Evolutionary conservation across 1,140 invertebrate genomes (phyloP), one percentile per base, ranked within the genome.

Genomic region (Bombyx mandarina): DNA sequence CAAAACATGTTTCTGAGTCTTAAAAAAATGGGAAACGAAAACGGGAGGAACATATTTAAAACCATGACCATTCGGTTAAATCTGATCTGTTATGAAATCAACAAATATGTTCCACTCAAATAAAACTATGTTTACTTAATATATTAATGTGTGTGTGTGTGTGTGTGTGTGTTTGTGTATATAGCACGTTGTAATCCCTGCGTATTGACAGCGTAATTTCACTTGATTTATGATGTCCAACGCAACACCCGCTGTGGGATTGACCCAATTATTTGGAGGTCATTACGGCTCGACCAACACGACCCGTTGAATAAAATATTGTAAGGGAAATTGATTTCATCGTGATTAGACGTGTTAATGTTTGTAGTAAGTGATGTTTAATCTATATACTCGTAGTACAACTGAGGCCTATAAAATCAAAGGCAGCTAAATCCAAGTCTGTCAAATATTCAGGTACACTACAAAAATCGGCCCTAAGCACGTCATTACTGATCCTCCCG

Each of bases 201-300:
- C 26, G 43, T 62, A 62, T 58, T 62, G 60, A 62, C 60, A 58
- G 48, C n/a, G 52, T 62, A 58, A 62, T 62, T 57, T 54, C 22
- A 44, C 52, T 50, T 62, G 60, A 62, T 62, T 58, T 57, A 62
- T 62, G 52, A 42, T 51, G 57, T 52, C 48, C 48, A 43, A 52
- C 48, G 53, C 54, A 18, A 53, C 35, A 12, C 57, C 55, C 45
- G 52, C 47, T 49, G 52, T 61, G 46, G 52, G 53, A 55, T 51
- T 55, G 60, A 62, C 60, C 60, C 60, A 58, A 62, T 62, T 62
- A 54, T 57, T 54, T 54, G 42, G 58, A 45, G 56, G 56, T 58
- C 56, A 55, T 50, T 62, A 45, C 49, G 3, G 49, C 42, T 50
- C 58, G n/a, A 35, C 45, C 43, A 18, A 51, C 45, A 42, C 50